phyloP scores from a whole-genome alignment of 2,888 invertebrate species.

The Flexamia atlantica region DNA sequence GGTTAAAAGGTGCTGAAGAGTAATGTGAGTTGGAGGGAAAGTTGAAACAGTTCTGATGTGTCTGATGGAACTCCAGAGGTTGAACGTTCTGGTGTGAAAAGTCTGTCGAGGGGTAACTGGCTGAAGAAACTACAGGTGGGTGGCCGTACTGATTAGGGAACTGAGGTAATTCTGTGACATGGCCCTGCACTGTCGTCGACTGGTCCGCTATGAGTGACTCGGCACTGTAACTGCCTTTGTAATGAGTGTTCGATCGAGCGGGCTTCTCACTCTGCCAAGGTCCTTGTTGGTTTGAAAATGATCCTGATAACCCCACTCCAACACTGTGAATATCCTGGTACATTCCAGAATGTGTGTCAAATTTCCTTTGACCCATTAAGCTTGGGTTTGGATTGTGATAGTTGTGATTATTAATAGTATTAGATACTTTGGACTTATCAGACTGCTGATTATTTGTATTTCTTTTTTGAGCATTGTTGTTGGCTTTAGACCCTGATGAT shows the following conservation, averaged over 20 bases:
- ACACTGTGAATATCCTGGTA: conserved; percentile 46
- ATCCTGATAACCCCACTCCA: conserved; percentile 40
- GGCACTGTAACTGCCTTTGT: conserved; percentile 73
- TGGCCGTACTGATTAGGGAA: conserved; percentile 57
- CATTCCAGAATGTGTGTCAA: not conserved
- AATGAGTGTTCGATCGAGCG: conserved; percentile 71
- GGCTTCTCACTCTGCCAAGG: conserved; percentile 45
- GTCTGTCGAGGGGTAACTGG: conserved; percentile 11
- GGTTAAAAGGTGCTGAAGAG: conserved; percentile 37
- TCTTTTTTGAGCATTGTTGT: conserved; percentile 52
- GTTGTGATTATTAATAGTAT: not conserved
- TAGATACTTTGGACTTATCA: conserved; percentile 14
- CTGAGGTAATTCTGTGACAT: conserved; percentile 29
- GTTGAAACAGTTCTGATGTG: conserved; percentile 65
- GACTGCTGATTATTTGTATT: not conserved
- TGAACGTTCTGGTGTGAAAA: conserved; percentile 45
- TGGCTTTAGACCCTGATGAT: conserved; percentile 28
- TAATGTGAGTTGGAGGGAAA: conserved; percentile 58
- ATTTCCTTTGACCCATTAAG: conserved; percentile 17
- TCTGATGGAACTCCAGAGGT: conserved; percentile 54
- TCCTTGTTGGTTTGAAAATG: conserved; percentile 4
- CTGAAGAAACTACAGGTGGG: conserved; percentile 41
- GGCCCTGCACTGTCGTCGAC: conserved; percentile 21
- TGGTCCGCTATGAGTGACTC: conserved; percentile 69
- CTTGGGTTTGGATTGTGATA: conserved; percentile 27